Conservation (phyloP, 2,113 vertebrate species). For the Rhinolophus sinicus region DNA sequence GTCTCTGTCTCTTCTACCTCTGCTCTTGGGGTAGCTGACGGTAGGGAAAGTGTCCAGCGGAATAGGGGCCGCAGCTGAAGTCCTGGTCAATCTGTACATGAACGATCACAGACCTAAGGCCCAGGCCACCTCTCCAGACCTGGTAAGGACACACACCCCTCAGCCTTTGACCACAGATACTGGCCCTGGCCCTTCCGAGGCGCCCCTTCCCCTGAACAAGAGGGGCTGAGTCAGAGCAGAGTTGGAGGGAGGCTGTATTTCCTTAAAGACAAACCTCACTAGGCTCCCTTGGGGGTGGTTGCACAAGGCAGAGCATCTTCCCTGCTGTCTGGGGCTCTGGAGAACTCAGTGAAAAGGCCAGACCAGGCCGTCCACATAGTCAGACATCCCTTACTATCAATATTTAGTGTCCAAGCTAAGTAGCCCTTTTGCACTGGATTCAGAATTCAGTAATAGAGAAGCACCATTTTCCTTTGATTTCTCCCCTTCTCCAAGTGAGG, state of each 20-base stretch:
- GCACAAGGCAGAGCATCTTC: neutral
- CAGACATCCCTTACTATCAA: rapidly evolving
- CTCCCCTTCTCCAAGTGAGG: neutral
- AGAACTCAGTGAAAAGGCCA: neutral
- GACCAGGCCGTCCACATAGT: rapidly evolving
- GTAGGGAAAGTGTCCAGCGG: slow-evolving; percentile 94
- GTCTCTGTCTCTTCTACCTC: slow-evolving; percentile 76
- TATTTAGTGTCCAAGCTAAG: neutral
- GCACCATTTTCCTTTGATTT: neutral
- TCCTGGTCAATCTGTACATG: slow-evolving; percentile 96
- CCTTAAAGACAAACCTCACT: neutral
- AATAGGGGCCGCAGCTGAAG: slow-evolving; percentile 95
- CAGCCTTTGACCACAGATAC: neutral
- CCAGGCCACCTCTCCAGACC: slow-evolving; percentile 80
- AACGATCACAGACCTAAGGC: slow-evolving; percentile 95
- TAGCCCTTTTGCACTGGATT: neutral
- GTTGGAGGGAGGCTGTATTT: neutral
- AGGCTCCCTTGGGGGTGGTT: neutral
- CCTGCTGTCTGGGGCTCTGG: neutral
- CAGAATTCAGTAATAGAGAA: neutral
- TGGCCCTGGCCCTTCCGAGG: neutral
- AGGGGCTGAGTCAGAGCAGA: neutral
- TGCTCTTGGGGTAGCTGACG: slow-evolving; percentile 89
- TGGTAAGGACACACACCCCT: slow-evolving; percentile 89
- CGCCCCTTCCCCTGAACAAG: neutral